Evolutionary conservation across 2,113 vertebrate species (phyloP).

Genomic region (Paracyprichromis sp.): DNA sequence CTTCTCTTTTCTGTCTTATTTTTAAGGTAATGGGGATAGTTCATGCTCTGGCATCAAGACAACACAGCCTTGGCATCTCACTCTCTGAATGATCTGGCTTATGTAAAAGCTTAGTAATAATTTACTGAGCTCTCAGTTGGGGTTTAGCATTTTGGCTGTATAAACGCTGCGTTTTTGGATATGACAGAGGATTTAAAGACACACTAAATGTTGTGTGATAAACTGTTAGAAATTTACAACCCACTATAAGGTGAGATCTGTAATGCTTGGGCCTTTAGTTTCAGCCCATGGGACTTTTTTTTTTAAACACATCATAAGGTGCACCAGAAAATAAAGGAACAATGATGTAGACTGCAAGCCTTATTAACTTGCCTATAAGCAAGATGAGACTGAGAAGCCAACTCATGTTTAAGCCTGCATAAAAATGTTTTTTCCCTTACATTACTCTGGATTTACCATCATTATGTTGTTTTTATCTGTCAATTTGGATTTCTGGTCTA

Average conservation of each 20-base stretch:
- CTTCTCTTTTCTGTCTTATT: not conserved
- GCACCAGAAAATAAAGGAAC: not conserved
- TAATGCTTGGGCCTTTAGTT: not conserved
- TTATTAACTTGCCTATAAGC: not conserved
- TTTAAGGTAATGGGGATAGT: not conserved
- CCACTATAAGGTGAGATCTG: not conserved
- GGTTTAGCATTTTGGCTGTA: not conserved
- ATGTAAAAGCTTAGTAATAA: constrained; percentile 22
- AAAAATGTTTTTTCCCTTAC: not conserved
- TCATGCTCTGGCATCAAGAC: not conserved
- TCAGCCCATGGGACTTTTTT: not conserved
- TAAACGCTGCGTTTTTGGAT: not conserved
- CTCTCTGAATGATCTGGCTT: not conserved
- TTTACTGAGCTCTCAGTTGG: not conserved
- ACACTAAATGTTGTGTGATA: not conserved
- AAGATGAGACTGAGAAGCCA: not conserved
- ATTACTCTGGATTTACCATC: not conserved
- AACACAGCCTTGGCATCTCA: not conserved
- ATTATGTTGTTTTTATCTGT: not conserved
- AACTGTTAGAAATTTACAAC: not conserved
- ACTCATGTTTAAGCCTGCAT: not conserved
- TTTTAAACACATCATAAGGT: not conserved
- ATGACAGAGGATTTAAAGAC: not conserved
- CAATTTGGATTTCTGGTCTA: not conserved
- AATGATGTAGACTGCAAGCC: not conserved